Conservation (phyloP, 2,888 invertebrate species). For the Pachliopta kotzebuea region DNA sequence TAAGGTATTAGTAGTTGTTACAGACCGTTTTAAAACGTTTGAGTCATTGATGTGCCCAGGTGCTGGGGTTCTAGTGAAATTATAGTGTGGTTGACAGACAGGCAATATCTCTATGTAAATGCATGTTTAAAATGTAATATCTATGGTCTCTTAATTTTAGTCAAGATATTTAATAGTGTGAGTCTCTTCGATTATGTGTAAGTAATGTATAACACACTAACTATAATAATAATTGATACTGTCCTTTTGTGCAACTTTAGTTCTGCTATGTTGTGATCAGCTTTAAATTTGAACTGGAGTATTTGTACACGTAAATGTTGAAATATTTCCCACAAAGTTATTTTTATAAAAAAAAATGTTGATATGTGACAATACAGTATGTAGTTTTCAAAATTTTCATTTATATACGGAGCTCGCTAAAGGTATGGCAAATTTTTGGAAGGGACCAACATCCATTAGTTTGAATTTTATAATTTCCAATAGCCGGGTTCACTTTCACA, state of each 20-base stretch:
- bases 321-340: slow-evolving; percentile 71
- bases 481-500: slow-evolving; percentile 46
- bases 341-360: slow-evolving; percentile 72
- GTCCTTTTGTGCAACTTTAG: slow-evolving; percentile 75
- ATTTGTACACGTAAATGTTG: slow-evolving; percentile 71
- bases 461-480: slow-evolving; percentile 45
- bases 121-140: slow-evolving; percentile 77
- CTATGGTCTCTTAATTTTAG: slow-evolving; percentile 78
- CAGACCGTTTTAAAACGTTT: slow-evolving; percentile 73
- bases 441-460: slow-evolving; percentile 74
- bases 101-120: slow-evolving; percentile 78
- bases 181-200: slow-evolving; percentile 75
- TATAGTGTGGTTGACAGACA: slow-evolving; percentile 77
- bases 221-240: slow-evolving; percentile 66
- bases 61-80: slow-evolving; percentile 76
- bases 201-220: slow-evolving; percentile 73
- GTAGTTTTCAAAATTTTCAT: slow-evolving; percentile 61
- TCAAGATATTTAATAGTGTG: slow-evolving; percentile 79
- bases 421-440: slow-evolving; percentile 67
- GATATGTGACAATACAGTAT: slow-evolving; percentile 75
- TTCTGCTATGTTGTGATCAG: slow-evolving; percentile 78
- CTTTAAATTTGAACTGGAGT: slow-evolving; percentile 75
- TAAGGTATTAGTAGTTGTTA: slow-evolving; percentile 80
- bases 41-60: slow-evolving; percentile 76
- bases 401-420: slow-evolving; percentile 53